Base-by-base conservation (phyloP, 64 coral and sea anemone genomes). In the Actinia tenebrosa region DNA sequence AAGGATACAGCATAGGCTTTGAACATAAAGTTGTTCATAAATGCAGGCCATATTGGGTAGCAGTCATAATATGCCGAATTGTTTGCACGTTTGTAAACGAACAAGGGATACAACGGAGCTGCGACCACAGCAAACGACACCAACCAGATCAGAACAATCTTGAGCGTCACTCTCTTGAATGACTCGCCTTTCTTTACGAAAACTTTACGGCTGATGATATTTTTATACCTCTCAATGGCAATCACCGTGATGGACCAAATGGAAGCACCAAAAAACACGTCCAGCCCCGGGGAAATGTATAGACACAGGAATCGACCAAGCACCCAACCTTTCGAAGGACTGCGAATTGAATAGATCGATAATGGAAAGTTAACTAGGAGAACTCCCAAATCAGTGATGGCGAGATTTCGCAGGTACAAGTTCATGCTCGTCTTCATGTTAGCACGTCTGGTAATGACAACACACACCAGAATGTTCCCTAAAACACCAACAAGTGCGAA, bases 221-320 rank as follows among this genome's bases (percentile, higher is more conserved):
- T 91, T 11, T 77, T 59, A 37, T 91, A 86, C 52, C 89, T 63
- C 15, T 91, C 89, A 9, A 91, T 80, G 3, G 84, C 84, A 46
- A 91, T 91, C 56, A 91, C 44, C 5, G 84, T 81, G 77, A 91
- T 91, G 43, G 89, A 86, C 43, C 85, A 91, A 18, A 91, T 91
- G 6, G 89, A 85, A 3, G 89, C 89, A 20, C 84, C 89, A 59
- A 64, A 91, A 52, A 91, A 91, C 0, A 79, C 87, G 54, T 91
- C 89, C 0, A 56, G 81, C 0, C 75, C 84, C 13, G 89, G 89
- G 16, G 17, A 25, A 10, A 91, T 7, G 45, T 87, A 91, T 44
- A 87, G 77, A 62, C 89, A 91, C 44, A 82, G 14, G 17, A 78
- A 60, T 22, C 58, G 14, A 26, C 89, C 89, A 20, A 91, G 37